Conservation (phyloP, 2,113 vertebrate species). For the Heterochromis multidens region DNA sequence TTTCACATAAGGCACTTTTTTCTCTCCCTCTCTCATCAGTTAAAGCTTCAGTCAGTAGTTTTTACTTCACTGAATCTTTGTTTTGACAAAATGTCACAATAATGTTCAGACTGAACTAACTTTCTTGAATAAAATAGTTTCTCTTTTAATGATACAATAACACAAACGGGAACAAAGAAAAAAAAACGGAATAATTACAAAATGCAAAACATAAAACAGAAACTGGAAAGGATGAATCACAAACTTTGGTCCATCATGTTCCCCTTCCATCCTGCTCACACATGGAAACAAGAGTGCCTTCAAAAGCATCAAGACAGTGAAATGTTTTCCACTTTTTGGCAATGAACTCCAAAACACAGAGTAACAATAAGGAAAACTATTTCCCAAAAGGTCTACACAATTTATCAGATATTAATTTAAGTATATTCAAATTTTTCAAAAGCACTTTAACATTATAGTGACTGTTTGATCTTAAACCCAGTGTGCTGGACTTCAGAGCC, state of each 20-base stretch:
- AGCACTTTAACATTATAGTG: background rate
- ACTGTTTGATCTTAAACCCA: background rate
- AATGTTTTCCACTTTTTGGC: background rate
- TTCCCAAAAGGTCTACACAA: background rate
- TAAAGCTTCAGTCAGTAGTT: background rate
- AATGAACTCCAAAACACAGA: background rate
- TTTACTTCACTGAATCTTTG: background rate
- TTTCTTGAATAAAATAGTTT: background rate
- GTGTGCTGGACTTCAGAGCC: background rate
- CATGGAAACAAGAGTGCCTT: background rate
- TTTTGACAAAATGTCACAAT: background rate
- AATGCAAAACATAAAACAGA: background rate
- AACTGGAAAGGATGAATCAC: background rate
- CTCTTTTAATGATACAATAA: background rate
- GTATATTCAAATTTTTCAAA: background rate
- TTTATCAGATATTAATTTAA: background rate
- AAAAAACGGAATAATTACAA: background rate
- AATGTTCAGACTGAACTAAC: background rate
- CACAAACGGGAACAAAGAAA: background rate
- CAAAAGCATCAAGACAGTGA: background rate
- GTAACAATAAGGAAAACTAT: background rate
- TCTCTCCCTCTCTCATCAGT: background rate
- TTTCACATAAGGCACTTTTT: background rate
- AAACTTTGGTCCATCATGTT: background rate
- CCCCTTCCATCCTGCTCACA: background rate